Evolutionary conservation across 53 echinoderm and acorn worm species (phyloP), one percentile per base, ranked within the genome.

Genomic region (Paracentrotus lividus): DNA sequence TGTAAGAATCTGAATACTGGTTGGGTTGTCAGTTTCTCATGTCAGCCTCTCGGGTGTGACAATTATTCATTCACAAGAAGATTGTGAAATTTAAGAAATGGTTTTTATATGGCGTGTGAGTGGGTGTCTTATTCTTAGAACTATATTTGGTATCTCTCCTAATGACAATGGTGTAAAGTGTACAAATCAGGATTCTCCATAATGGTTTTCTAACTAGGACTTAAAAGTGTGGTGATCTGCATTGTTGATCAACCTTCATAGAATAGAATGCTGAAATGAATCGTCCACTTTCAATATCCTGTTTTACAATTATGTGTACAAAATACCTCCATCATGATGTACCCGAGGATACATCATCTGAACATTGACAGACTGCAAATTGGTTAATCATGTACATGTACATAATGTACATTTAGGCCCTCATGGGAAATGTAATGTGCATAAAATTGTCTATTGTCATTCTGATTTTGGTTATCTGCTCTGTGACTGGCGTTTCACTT

Each of bases 51-150:
- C 20, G 64, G n/a, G n/a, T 64, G 18, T 16, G 72, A 18, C 72
- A n/a, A n/a, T 36, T 13, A 16, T 72, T 36, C 38, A 69, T 36
- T 14, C 2, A 69, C 69, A 36, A 69, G 34, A 72, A 72, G 40
- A 18, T 72, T 72, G 36, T n/a, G 45, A 14, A 16, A 26, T 45
- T 45, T 47, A 81, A 78, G 45, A 24, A 81, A n/a, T 45, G 47
- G 24, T 9, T 26, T 76, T 42, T 76, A 40, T 38, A 40, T 81
- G 47, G 47, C 6, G 23, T 44, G 14, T n/a, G 26, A 9, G 81
- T 76, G 81, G 81, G 81, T 81, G 81, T 81, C 49, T 13, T 23
- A n/a, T 81, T 81, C 81, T 1, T 0, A 81, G 81, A 81, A 81
- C 21, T 57, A 52, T 15, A 52, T 52, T 1, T 44, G 21, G n/a